Percentiles rank a stretch among this genome's conserved stretches.
phyloP scores from a whole-genome alignment of 2,797 vertebrate species.

The Darevskia nairensis region DNA sequence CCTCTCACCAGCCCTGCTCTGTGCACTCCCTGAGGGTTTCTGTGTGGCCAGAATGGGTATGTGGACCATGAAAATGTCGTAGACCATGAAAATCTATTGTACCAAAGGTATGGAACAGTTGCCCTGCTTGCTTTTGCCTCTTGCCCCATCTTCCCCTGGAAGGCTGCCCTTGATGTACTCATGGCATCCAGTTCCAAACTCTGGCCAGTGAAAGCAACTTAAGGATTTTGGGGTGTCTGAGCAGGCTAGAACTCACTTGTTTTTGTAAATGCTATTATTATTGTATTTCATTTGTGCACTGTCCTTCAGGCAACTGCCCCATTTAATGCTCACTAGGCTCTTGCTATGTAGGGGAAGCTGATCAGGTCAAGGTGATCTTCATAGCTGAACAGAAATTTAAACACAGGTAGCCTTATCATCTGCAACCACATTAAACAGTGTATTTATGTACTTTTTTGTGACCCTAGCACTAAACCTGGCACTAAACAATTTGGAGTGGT shows the following conservation, averaged over 20 bases:
- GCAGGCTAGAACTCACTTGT: not conserved
- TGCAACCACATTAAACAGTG: conserved; percentile 16
- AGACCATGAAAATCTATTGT: no score
- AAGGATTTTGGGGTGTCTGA: not conserved
- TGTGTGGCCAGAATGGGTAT: no score
- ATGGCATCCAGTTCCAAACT: not conserved
- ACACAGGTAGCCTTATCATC: no score
- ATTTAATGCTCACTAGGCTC: not conserved
- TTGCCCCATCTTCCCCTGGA: no score
- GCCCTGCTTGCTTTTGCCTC: no score
- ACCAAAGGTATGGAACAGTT: no score
- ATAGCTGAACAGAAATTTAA: not conserved
- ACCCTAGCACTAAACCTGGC: not conserved
- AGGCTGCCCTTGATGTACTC: no score
- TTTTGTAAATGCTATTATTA: not conserved
- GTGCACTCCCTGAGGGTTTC: no score
- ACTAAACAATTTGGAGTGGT: not conserved
- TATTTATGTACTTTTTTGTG: conserved; percentile 39
- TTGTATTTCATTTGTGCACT: not conserved
- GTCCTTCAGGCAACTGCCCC: no score
- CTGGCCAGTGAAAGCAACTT: not conserved
- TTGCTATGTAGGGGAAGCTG: not conserved
- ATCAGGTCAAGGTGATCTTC: not conserved
- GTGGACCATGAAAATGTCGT: no score
- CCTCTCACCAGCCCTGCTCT: no score